Evolutionary conservation across 2,888 invertebrate genomes (phyloP), one percentile per base, ranked within the genome.

Genomic region (Sussaba pulchella): DNA sequence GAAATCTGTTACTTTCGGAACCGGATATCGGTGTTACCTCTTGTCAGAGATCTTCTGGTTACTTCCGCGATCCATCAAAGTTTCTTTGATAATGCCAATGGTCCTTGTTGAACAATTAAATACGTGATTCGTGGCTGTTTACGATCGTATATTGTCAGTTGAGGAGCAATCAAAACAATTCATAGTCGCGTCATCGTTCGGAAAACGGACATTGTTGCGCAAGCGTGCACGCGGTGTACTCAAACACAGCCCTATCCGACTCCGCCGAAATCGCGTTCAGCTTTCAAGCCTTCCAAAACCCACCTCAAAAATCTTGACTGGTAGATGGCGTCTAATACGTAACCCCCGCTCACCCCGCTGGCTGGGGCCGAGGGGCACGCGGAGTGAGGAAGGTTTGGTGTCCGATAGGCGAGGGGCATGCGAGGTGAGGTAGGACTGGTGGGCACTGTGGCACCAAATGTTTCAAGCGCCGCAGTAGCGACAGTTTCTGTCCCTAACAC

Each of bases 21-120:
- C 77, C 81, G 77, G 73, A 81, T 77, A 73, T 64, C 77, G 66
- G 66, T 39, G 26, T 78, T 74, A 88, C 88, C 88, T 86, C 74
- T 86, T 88, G 17, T 87, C 88, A 6, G 83, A 84, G 82, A 74
- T 85, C 80, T 86, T 87, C 41, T 79, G 83, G 21, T 82, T 73
- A 59, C 43, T 84, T 47, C 73, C 84, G 21, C 87, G 73, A 67
- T 88, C 87, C 87, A 86, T 88, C 39, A 14, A 47, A 6, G 10
- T 21, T 24, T n/a, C 19, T 41, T 71, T 9, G n/a, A 47, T 21
- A 41, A 41, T 41, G 10, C 39, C 19, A 17, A 36, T 36, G 59
- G 36, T 24, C 10, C 36, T 76, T 57, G 57, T 47, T 41, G 14
- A 54, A 57, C 24, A 79, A 70, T 17, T 14, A 8, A 57, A 19